Base-by-base conservation (phyloP, 2,888 invertebrate species). In the Eilema caniola region DNA sequence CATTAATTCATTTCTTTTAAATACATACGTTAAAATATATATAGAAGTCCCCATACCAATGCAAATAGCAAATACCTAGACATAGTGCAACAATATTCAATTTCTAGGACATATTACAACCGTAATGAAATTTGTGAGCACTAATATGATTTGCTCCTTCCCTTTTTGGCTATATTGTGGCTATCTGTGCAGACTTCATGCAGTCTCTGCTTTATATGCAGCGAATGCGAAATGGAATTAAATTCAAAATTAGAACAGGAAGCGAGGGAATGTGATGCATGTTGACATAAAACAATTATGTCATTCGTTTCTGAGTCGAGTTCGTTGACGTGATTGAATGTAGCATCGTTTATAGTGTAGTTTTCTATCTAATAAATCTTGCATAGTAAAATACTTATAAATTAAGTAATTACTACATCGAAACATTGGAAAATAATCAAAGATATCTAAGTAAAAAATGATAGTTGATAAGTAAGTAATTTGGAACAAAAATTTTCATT, bases 211-310 rank as follows among this genome's bases (percentile, higher is more conserved):
- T 61, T 68, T 66, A 67, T 70, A 23, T 53, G 37, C 57, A 63
- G 28, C 12, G 61, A 23, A 61, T 57, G 62, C 33, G 24, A 65
- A 67, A 61, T 28, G n/a, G 69, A 65, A 69, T 69, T 63, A 33
- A 59, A 65, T 53, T 65, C 60, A 64, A 70, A 64, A 70, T 71
- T 75, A 41, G 61, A 76, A 78, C 73, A 78, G 73, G 76, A 75
- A 81, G 70, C 75, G 68, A 23, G 31, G 12, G 53, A 65, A 14
- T 67, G n/a, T 24, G 64, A 71, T 79, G 70, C 75, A 72, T 68
- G 76, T 75, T 75, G 60, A 65, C 64, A 53, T 69, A 28, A 69
- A 62, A 69, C 41, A 70, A 75, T 70, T 73, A 75, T 73, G 68
- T 71, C 72, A 80, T 71, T 71, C 57, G 37, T n/a, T 37, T 11